These are phyloP conservation scores for Pyxicephalus adspersus DNA, from an alignment of 2,113 vertebrate species.

Conservation along the genomic window DNA sequence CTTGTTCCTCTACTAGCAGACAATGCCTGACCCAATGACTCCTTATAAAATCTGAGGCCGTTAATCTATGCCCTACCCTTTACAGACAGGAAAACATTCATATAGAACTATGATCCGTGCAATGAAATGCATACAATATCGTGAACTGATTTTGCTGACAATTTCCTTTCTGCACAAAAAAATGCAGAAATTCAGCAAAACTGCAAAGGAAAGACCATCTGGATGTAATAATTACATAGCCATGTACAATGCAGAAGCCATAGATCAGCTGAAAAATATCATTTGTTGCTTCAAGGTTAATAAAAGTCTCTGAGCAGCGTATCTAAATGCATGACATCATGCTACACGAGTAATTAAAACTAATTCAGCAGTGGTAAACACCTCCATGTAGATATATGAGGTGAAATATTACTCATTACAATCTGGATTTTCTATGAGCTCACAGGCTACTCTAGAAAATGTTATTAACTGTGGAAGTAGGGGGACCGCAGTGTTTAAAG, in stretches of 20 bases:
- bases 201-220: slow-evolving; percentile 26
- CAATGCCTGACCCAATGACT: too few species aligned
- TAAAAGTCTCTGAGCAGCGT: background rate
- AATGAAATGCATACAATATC: background rate
- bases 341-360: slow-evolving; percentile 10
- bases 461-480: too few species aligned
- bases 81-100: background rate
- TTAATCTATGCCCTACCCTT: too few species aligned
- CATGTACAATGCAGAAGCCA: background rate
- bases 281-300: slow-evolving; percentile 6
- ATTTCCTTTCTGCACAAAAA: slow-evolving; percentile 7
- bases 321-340: slow-evolving; percentile 21
- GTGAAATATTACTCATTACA: too few species aligned
- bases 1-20: too few species aligned
- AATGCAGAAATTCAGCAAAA: background rate
- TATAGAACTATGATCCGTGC: background rate
- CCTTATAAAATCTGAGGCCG: too few species aligned
- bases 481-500: too few species aligned
- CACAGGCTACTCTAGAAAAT: too few species aligned
- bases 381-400: background rate
- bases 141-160: slow-evolving; percentile 3
- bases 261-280: background rate
- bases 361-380: background rate
- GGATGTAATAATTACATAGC: slow-evolving; percentile 9
- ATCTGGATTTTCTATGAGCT: too few species aligned